Evolutionary conservation across 37 sponge, comb jelly and placozoan species (phyloP), one percentile per base, ranked within the genome.

Genomic region (Agelas oroides): DNA sequence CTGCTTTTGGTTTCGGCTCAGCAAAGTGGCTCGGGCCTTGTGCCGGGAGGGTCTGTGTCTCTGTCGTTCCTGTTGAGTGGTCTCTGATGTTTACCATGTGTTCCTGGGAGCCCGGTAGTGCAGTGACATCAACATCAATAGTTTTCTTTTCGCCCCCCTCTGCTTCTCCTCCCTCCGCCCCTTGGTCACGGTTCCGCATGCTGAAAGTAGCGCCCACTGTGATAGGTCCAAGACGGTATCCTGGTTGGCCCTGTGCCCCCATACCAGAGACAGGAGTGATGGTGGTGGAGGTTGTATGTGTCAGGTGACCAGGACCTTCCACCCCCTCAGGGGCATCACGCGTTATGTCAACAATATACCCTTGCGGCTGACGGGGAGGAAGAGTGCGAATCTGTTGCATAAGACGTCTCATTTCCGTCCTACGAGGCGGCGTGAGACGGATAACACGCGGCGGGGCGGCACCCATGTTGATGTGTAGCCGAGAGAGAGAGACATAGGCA

Each of bases 361-460:
- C 83, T 1, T 72, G 60, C 53, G 83, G 83, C 3, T 19, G 28
- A 34, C 35, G 68, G 3, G 70, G 70, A 56, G 69, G 56, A 16
- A 62, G 18, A 55, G 37, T 75, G 17, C 84, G 64, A 28, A 85
- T 24, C 37, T 76, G 66, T 15, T 28, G 34, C 78, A 85, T 77
- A 15, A 77, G 39, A 2, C 86, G 40, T 16, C 86, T 21, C 71
- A 85, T 59, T 59, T 85, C 86, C 15, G 86, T 77, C 33, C 69
- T 59, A 0, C 70, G 38, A 0, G 86, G 76, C 1, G 86, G 61
- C 5, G 59, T 40, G 25, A 77, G 78, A 13, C 53, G 40, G 30
- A 85, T 11, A 6, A 56, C 8, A 13, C 78, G 69, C 0, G 86
- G 86, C 40, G 71, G 70, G 18, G 67, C 39, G 15, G 60, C 12